Base-by-base conservation (phyloP, 2,797 vertebrate species). In the Pseudomugil gertrudae region DNA sequence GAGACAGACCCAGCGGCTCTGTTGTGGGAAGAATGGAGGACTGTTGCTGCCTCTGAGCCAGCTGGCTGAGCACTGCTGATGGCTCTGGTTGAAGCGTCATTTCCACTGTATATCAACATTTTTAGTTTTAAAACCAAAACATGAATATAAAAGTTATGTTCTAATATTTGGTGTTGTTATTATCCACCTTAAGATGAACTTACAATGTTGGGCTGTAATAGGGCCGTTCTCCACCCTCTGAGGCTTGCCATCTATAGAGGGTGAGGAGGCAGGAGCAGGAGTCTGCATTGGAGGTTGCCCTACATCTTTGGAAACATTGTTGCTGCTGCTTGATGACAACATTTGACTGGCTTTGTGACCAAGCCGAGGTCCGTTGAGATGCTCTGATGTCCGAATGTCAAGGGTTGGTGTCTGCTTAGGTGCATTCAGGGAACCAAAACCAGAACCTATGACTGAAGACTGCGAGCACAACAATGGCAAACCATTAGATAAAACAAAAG, bases 61-160 rank as follows among this genome's bases (percentile, higher is more conserved):
- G 86, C 74, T 98, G 97, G 91, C 97, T 97, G 82, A 99, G 94
- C 87, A 98, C 95, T 1, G 95, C 95, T 24, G 97, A 99, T 10
- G 97, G 98, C 58, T 99, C 96, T 32, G 97, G 98, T 74, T 99
- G 97, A 78, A 94, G 93, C 89, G 96, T 98, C 77, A 97, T 95
- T 80, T 97, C 98, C 95, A 93, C 94, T 94, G 57, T 15, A 72
- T 9, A n/a, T 24, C 14, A 63, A 57, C 19, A 26, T 2, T 1
- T 15, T 45, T 58, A 4, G 4, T 23, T 53, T 36, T 30, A 19
- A 30, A 4, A 29, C 24, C 8, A 36, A 4, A 30, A 10, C 8
- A 24, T 50, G 23, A 1, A 24, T 51, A 15, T 33, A 9, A 24
- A 52, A 19, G 43, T 15, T 23, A 30, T 24, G 6, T 9, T 8